These are phyloP conservation scores for Drosophila sp. DNA, from an alignment of 1,140 invertebrate genomes.

Conservation along the genomic window DNA sequence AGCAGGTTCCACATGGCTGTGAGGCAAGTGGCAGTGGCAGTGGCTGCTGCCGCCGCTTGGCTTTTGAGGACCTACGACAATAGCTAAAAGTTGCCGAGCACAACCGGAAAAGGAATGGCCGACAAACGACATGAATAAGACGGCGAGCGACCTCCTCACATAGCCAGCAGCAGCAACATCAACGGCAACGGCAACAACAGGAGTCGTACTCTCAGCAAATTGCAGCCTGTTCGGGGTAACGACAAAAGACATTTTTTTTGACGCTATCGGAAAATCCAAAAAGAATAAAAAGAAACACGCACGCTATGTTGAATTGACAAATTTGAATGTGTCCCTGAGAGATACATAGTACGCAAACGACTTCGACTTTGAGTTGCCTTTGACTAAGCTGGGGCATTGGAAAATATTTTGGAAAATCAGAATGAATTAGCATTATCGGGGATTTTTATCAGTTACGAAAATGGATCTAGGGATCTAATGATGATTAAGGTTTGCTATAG, in stretches of 20 bases:
- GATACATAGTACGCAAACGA: not conserved
- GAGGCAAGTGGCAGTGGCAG: slow-evolving; percentile 49
- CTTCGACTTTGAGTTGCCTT: no score
- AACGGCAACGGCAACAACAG: not conserved
- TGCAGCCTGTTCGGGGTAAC: slow-evolving; percentile 23
- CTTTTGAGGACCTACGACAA: slow-evolving; percentile 74
- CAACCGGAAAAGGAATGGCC: slow-evolving; percentile 62
- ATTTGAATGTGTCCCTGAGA: not conserved
- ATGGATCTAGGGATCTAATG: no score
- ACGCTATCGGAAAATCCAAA: slow-evolving; percentile 3
- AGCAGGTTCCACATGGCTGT: slow-evolving; percentile 45
- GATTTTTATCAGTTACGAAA: no score
- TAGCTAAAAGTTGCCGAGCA: slow-evolving; percentile 64
- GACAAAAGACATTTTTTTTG: slow-evolving; percentile 10
- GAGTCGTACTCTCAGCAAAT: slow-evolving; percentile 33
- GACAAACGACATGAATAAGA: slow-evolving; percentile 40
- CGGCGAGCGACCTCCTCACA: slow-evolving; percentile 21
- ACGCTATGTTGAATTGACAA: not conserved
- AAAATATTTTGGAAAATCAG: no score
- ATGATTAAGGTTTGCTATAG: no score
- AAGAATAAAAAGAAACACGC: not conserved
- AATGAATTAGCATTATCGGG: no score
- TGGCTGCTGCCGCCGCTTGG: slow-evolving; percentile 45
- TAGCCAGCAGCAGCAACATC: slow-evolving; percentile 20
- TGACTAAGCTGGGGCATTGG: no score